These are phyloP conservation scores for Pseudomyrmex flavicornis DNA, from an alignment of 1,140 invertebrate genomes.

Conservation along the genomic window DNA sequence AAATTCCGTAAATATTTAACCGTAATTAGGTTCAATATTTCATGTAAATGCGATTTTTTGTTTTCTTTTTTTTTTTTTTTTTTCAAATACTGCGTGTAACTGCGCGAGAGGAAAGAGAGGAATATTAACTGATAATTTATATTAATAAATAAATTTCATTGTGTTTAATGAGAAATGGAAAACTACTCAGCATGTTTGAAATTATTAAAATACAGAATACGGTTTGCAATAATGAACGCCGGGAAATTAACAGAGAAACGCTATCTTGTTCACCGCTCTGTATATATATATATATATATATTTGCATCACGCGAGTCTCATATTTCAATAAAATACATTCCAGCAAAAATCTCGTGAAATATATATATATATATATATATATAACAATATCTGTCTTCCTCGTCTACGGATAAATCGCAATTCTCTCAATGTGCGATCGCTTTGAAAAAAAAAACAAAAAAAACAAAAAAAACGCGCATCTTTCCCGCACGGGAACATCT, in stretches of 20 bases:
- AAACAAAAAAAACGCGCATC: too few species aligned
- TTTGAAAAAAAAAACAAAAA: too few species aligned
- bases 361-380: not conserved
- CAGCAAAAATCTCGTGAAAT: conserved; percentile 1
- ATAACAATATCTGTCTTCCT: not conserved
- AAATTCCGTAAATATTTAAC: not conserved
- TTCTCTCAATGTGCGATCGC: not conserved
- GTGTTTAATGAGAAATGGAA: conserved; percentile 42
- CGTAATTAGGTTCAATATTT: conserved; percentile 15
- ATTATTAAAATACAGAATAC: conserved; percentile 43
- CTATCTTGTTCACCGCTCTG: conserved; percentile 2
- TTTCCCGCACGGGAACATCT: too few species aligned
- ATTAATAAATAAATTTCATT: conserved; percentile 25
- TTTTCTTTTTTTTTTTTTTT: not conserved
- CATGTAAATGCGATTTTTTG: conserved; percentile 23
- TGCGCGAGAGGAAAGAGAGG: not conserved
- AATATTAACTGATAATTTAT: conserved; percentile 28
- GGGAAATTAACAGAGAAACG: conserved; percentile 35
- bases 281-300: conserved; percentile 23
- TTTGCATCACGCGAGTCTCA: conserved; percentile 11
- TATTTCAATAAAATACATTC: conserved; percentile 26
- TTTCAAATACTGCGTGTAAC: conserved; percentile 14
- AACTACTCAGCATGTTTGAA: conserved; percentile 9
- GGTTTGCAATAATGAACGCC: conserved; percentile 38
- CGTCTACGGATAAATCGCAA: not conserved